Percentiles rank a stretch among this genome's conserved stretches.
Evolutionary conservation across 2,888 invertebrate species (phyloP).

Genomic region (Drosophila robusta): DNA sequence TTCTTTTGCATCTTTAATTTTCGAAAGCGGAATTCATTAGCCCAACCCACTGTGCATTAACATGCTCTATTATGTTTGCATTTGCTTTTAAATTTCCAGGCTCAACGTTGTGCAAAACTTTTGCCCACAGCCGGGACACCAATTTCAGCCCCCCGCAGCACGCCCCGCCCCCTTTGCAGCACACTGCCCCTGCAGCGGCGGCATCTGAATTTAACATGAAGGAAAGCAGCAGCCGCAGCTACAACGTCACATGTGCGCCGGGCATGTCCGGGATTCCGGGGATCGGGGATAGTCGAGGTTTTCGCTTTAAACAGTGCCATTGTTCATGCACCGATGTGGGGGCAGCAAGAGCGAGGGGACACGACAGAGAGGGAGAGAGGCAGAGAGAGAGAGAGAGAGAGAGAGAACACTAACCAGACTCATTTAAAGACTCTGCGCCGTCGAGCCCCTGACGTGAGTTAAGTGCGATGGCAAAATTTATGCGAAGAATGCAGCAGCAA

Average conservation of each 20-base stretch:
- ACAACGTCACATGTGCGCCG: constrained; percentile 59
- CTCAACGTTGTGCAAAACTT: constrained; percentile 51
- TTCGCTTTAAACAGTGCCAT: constrained; percentile 64
- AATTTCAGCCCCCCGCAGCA: constrained; percentile 9
- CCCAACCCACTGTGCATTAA: constrained; percentile 60
- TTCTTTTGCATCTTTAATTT: constrained; percentile 14
- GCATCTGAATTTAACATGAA: constrained; percentile 64
- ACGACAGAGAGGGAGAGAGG: not conserved
- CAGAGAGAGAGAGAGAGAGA: constrained; percentile 2
- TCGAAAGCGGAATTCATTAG: constrained; percentile 13
- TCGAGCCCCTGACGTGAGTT: constrained; percentile 66
- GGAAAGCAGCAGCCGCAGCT: constrained; percentile 49
- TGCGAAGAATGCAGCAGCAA: constrained; percentile 79
- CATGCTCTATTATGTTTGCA: constrained; percentile 66
- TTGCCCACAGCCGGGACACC: constrained; percentile 52
- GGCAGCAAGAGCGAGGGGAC: not conserved
- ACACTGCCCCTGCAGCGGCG: constrained; percentile 1
- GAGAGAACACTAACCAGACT: constrained; percentile 50
- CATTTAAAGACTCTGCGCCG: constrained; percentile 63
- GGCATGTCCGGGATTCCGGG: constrained; percentile 26
- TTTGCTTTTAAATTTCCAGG: constrained; percentile 64
- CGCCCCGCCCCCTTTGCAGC: not conserved
- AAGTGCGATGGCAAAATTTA: constrained; percentile 79
- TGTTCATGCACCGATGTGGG: constrained; percentile 45
- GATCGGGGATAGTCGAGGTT: constrained; percentile 43